Conservation (phyloP, 2,888 invertebrate genomes). For the Acanthacorydalis orientalis region DNA sequence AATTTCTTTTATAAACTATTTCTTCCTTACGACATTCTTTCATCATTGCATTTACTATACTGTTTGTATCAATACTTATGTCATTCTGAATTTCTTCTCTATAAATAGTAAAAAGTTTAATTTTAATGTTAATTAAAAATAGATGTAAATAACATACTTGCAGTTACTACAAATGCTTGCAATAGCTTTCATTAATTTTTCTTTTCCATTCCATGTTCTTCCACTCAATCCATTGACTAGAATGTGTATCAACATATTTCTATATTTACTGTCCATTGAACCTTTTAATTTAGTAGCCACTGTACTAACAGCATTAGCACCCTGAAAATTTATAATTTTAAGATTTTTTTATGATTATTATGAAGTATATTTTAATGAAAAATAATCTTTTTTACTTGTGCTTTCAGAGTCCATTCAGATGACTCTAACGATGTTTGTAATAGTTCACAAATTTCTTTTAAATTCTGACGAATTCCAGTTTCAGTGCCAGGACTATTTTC, state of each 20-base stretch:
- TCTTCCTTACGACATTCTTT: conserved; percentile 71
- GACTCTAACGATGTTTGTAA: conserved; percentile 57
- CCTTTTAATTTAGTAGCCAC: conserved; percentile 53
- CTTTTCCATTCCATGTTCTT: conserved; percentile 83
- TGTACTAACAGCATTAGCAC: conserved; percentile 65
- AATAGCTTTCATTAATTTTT: conserved; percentile 59
- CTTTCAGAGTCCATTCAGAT: conserved; percentile 77
- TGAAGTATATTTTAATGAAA: neutral
- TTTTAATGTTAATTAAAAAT: neutral
- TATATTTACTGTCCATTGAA: conserved; percentile 43
- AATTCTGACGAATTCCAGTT: conserved; percentile 60
- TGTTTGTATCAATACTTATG: conserved; percentile 21
- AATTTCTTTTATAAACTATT: conserved; percentile 55
- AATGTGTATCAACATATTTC: conserved; percentile 47
- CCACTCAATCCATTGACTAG: conserved; percentile 57
- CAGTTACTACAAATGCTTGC: conserved; percentile 51
- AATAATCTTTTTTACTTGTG: conserved; percentile 35
- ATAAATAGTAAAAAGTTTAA: conserved; percentile 10
- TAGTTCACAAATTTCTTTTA: conserved; percentile 51
- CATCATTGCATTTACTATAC: conserved; percentile 51
- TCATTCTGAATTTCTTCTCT: conserved; percentile 26
- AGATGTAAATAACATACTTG: conserved; percentile 35
- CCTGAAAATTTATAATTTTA: conserved; percentile 25
- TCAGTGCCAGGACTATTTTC: conserved; percentile 81
- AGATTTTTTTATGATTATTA: neutral